Base-by-base conservation (phyloP, 2,888 invertebrate species). In the Parascotia fuliginaria region DNA sequence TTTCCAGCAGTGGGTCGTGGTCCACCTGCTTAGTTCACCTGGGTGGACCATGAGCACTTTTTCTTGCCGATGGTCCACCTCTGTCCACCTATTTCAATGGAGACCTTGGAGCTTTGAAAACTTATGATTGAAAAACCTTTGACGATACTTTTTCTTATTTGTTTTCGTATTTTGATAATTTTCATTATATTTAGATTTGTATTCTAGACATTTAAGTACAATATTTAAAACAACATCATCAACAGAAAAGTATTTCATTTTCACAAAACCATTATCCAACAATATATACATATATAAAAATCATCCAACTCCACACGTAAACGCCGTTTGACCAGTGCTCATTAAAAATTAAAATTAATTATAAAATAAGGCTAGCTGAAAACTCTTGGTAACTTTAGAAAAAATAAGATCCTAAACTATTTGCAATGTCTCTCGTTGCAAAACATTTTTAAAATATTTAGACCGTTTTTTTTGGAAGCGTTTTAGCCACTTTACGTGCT, bases 341-440 rank as follows among this genome's bases (percentile, higher is more conserved):
- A 72, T 70, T 75, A 77, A 36, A 79, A 75, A 74, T 78, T 82
- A 83, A 82, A 78, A 83, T 76, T 81, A 81, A 80, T 83, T 81
- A 80, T 61, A 83, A 76, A 79, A 78, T 83, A 85, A 87, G 82
- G 81, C 90, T 90, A 91, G 89, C 89, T 81, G 87, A 87, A 85
- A 89, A 88, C 88, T 89, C 84, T 83, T 90, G 91, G 91, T 91
- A 91, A 91, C 91, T 90, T 86, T 86, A 88, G 87, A 85, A 86
- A 84, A 83, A 83, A 83, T 79, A 81, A 83, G 83, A 78, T 56
- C 69, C 78, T 88, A 83, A 74, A 72, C 80, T 87, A 87, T 64
- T 75, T 81, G 83, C 85, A 83, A 87, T 83, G 87, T 89, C 85
- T 88, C 85, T 87, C 85, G 72, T 77, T 68, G 73, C 61, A 75